Percentiles rank a stretch among this genome's conserved stretches.
Conservation (phyloP, 2,797 vertebrate species). For the Pelodytes ibericus region DNA sequence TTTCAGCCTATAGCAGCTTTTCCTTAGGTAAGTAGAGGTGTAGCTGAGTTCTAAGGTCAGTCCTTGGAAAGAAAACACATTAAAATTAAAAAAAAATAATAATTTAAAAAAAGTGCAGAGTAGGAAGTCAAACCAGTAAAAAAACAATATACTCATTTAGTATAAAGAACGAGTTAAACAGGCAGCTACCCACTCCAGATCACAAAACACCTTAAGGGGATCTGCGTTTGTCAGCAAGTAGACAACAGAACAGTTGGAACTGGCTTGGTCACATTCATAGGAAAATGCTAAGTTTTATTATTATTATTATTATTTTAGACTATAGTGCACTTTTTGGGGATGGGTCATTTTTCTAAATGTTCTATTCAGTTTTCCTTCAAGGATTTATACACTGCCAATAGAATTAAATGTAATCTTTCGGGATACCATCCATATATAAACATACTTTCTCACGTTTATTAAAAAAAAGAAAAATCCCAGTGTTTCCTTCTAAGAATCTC, state of each 20-base stretch:
- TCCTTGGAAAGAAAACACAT: slow-evolving; percentile 37
- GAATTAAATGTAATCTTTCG: slow-evolving; percentile 18
- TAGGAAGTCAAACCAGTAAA: slow-evolving; percentile 22
- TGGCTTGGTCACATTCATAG: slow-evolving; percentile 75
- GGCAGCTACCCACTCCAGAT: slow-evolving; percentile 76
- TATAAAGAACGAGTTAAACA: slow-evolving; percentile 76
- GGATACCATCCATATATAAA: not conserved
- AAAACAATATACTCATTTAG: slow-evolving; percentile 13
- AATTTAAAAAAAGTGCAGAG: slow-evolving; percentile 49
- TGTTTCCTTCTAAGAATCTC: too few relatives aligned
- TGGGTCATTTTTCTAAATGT: slow-evolving; percentile 9
- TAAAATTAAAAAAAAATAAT: slow-evolving; percentile 29
- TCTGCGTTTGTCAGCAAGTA: slow-evolving; percentile 73
- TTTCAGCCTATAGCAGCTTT: not conserved
- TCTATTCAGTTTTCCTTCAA: slow-evolving; percentile 1
- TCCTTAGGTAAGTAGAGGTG: slow-evolving; percentile 26
- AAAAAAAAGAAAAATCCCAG: too few relatives aligned
- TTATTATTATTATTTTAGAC: not conserved
- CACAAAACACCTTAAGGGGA: slow-evolving; percentile 76
- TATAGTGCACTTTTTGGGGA: slow-evolving; percentile 29
- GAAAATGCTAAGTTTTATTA: slow-evolving; percentile 67
- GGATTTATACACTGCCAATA: slow-evolving; percentile 7
- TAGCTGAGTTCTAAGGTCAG: slow-evolving; percentile 16
- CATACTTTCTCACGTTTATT: too few relatives aligned
- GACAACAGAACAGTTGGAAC: slow-evolving; percentile 71